These are phyloP conservation scores for Pempheris klunzingeri DNA, from an alignment of 2,797 vertebrate genomes.

Conservation along the genomic window DNA sequence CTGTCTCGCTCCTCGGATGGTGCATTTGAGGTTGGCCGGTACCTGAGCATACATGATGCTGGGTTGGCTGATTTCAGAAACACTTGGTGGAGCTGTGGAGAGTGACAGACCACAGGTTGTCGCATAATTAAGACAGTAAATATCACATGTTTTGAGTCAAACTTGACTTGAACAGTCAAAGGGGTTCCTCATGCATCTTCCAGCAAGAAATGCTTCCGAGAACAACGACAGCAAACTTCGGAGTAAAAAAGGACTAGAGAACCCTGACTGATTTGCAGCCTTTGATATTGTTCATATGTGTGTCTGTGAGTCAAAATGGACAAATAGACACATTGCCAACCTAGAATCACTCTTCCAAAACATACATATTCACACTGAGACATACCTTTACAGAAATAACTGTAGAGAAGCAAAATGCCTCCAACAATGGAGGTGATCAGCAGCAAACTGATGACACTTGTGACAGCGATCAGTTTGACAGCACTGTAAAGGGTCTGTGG, in stretches of 20 bases:
- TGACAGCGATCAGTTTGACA: conserved; percentile 51
- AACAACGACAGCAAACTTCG: too few species aligned
- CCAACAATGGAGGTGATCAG: conserved; percentile 47
- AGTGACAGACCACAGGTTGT: background rate
- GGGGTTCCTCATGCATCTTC: too few species aligned
- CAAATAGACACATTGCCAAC: too few species aligned
- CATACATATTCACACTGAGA: background rate
- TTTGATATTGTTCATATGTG: too few species aligned
- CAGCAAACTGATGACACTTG: conserved; percentile 50
- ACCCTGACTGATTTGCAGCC: too few species aligned
- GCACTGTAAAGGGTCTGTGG: conserved; percentile 15
- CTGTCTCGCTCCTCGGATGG: conserved; percentile 56
- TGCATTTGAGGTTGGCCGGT: conserved; percentile 67
- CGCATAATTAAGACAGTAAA: background rate
- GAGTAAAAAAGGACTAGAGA: too few species aligned
- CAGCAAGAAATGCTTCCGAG: too few species aligned
- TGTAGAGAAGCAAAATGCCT: conserved; percentile 40
- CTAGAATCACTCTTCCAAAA: too few species aligned
- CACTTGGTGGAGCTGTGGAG: conserved; percentile 60
- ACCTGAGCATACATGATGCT: conserved; percentile 56
- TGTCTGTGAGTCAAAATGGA: too few species aligned
- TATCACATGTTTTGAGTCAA: background rate
- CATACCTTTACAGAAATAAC: conserved; percentile 48
- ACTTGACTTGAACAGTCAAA: background rate
- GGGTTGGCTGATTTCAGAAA: conserved; percentile 72